Base-by-base conservation (phyloP, 2,888 invertebrate species). In the Drosophila niveifrons region DNA sequence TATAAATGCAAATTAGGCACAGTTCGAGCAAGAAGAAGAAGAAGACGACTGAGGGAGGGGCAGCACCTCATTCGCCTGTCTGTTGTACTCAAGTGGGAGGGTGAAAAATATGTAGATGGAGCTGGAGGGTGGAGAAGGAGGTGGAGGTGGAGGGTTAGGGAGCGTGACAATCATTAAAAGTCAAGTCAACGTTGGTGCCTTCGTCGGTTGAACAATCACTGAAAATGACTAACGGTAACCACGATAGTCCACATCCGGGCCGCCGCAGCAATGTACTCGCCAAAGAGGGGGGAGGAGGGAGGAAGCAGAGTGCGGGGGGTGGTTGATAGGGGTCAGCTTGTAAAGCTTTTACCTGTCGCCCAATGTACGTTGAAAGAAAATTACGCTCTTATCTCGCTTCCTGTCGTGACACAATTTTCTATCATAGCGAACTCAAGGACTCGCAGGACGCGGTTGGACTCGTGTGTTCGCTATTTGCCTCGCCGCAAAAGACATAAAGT, bases 401-500 rank as follows among this genome's bases (percentile, higher is more conserved):
- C 92, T 92, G 92, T 92, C 92, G 92, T 92, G 92, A 90, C 90
- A 91, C 89, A 92, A 90, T 91, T 91, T 92, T 91, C 90, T 91
- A 91, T 92, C 90, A 91, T 90, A 89, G 80, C 61, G 55, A 74
- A 50, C 72, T 68, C 69, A 71, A 82, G 70, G 77, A 57, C 58
- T 73, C 53, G 47, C 51, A 58, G 57, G 52, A 74, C 53, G 61
- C 29, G 23, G 31, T 34, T 34, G 53, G 64, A 53, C 59, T 46
- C 41, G 52, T 63, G 36, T 67, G 72, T 48, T 51, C 51, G 64
- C 50, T 69, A 66, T 55, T 46, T n/a, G 51, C 63, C 66, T 36
- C 46, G 55, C 61, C 47, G 59, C 46, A 69, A 87, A 87, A 87
- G 89, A 85, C 85, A 85, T 85, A 85, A 85, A 85, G 85, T 85